These are phyloP conservation scores for Melanotaenia duboulayi DNA, from an alignment of 2,113 vertebrate genomes.

Conservation along the genomic window DNA sequence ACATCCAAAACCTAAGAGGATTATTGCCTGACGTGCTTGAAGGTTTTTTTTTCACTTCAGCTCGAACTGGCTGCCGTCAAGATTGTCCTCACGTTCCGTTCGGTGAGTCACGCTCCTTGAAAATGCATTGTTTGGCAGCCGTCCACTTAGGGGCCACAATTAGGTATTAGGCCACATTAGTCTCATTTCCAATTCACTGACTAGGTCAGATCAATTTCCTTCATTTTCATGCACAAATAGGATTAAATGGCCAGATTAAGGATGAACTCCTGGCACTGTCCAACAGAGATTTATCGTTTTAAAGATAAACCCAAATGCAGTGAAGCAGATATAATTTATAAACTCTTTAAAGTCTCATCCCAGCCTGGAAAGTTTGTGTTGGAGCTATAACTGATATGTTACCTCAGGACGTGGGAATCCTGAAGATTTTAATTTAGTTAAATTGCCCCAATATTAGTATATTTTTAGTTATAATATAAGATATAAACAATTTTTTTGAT, in stretches of 20 bases:
- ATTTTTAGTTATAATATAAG: too few relatives aligned
- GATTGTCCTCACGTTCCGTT: constrained; percentile 43
- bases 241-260: constrained; percentile 77
- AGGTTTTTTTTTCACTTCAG: constrained; percentile 44
- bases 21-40: background rate
- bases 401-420: too few relatives aligned
- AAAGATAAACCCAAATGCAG: constrained; percentile 49
- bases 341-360: constrained; percentile 26
- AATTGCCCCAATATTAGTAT: too few relatives aligned
- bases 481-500: background rate
- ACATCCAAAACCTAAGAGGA: constrained; percentile 11
- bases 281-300: constrained; percentile 48
- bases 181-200: constrained; percentile 73
- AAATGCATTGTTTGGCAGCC: constrained; percentile 69
- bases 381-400: background rate
- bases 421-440: too few relatives aligned
- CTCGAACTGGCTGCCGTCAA: constrained; percentile 61
- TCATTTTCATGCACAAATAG: constrained; percentile 64
- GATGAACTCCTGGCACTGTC: constrained; percentile 60
- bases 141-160: constrained; percentile 48
- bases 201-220: constrained; percentile 57
- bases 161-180: constrained; percentile 65
- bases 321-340: constrained; percentile 47
- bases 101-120: constrained; percentile 47
- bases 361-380: background rate